These are phyloP conservation scores for Aplocera efformata DNA, from an alignment of 2,888 invertebrate species.

Conservation along the genomic window DNA sequence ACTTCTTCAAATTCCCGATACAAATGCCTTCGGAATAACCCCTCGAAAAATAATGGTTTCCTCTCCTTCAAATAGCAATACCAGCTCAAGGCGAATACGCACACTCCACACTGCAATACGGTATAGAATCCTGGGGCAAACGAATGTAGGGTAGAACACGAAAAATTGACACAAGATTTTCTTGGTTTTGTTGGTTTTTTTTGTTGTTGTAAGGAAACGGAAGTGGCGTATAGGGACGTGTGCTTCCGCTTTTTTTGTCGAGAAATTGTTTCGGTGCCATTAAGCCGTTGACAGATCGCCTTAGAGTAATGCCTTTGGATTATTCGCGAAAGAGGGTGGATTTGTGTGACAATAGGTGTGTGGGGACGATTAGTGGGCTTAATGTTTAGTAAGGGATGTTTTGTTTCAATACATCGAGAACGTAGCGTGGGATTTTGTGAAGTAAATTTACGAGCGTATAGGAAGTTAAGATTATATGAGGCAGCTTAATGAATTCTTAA, in stretches of 20 bases:
- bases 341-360: constrained; percentile 58
- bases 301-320: constrained; percentile 69
- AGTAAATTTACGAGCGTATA: too few relatives aligned
- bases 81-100: constrained; percentile 22
- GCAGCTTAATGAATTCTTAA: too few relatives aligned
- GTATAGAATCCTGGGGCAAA: constrained; percentile 23
- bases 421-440: neutral
- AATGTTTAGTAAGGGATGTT: constrained; percentile 15
- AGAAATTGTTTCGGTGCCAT: constrained; percentile 78
- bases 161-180: constrained; percentile 62
- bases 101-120: fast-evolving
- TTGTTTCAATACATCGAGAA: constrained; percentile 6
- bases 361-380: constrained; percentile 28
- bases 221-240: constrained; percentile 72
- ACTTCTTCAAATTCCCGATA: constrained; percentile 79
- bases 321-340: constrained; percentile 53
- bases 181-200: constrained; percentile 69
- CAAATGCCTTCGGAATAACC: constrained; percentile 74
- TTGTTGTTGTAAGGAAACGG: constrained; percentile 68
- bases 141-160: constrained; percentile 45
- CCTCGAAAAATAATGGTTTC: constrained; percentile 78
- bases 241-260: constrained; percentile 77
- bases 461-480: too few relatives aligned
- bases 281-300: constrained; percentile 78
- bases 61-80: constrained; percentile 37